Evolutionary conservation across 2,888 invertebrate genomes (phyloP).

Genomic region (Epistrophe eligans): DNA sequence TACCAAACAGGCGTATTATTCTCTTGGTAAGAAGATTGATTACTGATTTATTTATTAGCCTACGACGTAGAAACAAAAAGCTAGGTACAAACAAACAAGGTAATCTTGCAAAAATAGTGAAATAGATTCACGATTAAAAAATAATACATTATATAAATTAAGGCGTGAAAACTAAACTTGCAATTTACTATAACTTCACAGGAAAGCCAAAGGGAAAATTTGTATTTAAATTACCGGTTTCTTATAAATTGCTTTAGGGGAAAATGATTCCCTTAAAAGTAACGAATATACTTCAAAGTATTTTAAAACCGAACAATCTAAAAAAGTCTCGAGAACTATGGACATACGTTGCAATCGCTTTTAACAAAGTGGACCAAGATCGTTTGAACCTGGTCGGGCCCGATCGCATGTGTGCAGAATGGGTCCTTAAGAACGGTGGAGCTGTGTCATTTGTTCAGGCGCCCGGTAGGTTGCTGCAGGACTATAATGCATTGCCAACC

Average conservation of each 20-base stretch:
- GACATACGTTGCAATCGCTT: constrained; percentile 84
- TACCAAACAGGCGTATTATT: too few species aligned
- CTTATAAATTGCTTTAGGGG: not conserved
- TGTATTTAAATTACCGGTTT: not conserved
- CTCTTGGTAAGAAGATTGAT: too few species aligned
- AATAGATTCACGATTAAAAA: too few species aligned
- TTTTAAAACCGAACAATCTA: not conserved
- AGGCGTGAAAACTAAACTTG: not conserved
- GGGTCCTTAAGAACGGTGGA: constrained; percentile 96
- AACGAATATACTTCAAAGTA: not conserved
- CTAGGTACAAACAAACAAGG: too few species aligned
- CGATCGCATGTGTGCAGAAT: constrained; percentile 95
- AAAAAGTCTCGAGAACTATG: constrained; percentile 77
- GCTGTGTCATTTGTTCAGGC: constrained; percentile 88
- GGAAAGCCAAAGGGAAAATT: not conserved
- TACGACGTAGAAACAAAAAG: too few species aligned
- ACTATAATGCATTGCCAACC: constrained; percentile 91
- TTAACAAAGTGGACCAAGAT: constrained; percentile 88
- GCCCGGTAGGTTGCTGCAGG: constrained; percentile 84
- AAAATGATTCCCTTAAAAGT: constrained; percentile 24
- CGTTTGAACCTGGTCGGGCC: constrained; percentile 91
- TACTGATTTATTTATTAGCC: too few species aligned
- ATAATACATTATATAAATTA: too few species aligned
- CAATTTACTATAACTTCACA: not conserved
- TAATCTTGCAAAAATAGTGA: too few species aligned